Conservation (phyloP, 2,797 vertebrate genomes). For the Ptychadena robeensis region DNA sequence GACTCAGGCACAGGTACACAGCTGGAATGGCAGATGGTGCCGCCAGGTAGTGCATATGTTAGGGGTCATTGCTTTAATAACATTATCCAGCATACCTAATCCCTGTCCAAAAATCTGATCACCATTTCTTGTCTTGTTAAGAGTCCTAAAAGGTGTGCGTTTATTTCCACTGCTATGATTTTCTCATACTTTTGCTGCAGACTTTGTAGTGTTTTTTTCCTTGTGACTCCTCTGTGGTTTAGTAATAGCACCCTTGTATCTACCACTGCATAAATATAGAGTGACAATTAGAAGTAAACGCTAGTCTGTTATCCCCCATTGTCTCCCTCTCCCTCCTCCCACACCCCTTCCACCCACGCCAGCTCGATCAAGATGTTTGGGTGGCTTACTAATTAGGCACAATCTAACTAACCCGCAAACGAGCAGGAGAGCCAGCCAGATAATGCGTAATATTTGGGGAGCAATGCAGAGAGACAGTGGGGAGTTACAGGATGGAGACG, state of each 20-base stretch:
- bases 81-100: neutral
- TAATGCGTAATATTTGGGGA: constrained; percentile 6
- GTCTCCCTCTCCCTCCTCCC: constrained; percentile 33
- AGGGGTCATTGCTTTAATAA: constrained; percentile 1
- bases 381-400: constrained; percentile 29
- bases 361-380: constrained; percentile 50
- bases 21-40: constrained; percentile 1
- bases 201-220: neutral
- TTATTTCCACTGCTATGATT: no score
- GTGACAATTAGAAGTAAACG: constrained; percentile 57
- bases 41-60: neutral
- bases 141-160: no score
- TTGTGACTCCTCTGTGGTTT: neutral
- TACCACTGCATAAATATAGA: constrained; percentile 56
- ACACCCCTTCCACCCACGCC: constrained; percentile 43
- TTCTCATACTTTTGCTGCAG: neutral
- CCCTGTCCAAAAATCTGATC: neutral
- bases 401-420: constrained; percentile 36
- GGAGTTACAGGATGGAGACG: neutral
- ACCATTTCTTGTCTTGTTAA: neutral
- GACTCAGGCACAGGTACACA: constrained; percentile 15
- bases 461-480: neutral
- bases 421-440: constrained; percentile 40
- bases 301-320: constrained; percentile 53
- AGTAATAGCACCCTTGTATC: constrained; percentile 34